Conservation (phyloP, 1,140 invertebrate genomes). For the Oscheius sp. region DNA sequence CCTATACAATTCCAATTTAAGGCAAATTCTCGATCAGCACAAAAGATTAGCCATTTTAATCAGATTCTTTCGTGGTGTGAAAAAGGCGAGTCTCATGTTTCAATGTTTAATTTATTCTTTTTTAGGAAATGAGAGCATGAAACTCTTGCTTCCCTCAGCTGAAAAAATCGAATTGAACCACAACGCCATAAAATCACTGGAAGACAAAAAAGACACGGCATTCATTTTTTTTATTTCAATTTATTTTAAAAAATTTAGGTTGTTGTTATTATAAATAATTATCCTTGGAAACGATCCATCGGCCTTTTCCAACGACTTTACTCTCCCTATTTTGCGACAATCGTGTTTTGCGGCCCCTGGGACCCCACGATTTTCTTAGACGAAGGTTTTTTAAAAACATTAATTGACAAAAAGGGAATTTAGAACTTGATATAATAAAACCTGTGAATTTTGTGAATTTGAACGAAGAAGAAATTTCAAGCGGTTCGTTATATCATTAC, state of each 20-base stretch:
- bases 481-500: neutral
- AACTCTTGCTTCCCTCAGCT: neutral
- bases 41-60: no score
- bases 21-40: no score
- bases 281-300: neutral
- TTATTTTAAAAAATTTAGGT: neutral
- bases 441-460: constrained; percentile 9
- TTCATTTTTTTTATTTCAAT: neutral
- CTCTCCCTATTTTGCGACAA: neutral
- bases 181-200: neutral
- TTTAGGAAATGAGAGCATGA: neutral
- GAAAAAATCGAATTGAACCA: neutral
- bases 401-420: no score
- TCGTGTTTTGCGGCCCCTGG: constrained; percentile 2
- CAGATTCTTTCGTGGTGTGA: no score
- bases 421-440: neutral
- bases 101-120: neutral
- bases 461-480: neutral
- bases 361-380: neutral
- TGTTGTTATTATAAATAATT: neutral
- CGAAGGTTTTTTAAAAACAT: neutral
- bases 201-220: neutral
- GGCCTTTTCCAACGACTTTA: neutral
- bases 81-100: neutral
- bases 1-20: no score